These are phyloP conservation scores for human (Homo sapiens) DNA, from an alignment of 2,113 vertebrate genomes.

Conservation along the genomic window DNA sequence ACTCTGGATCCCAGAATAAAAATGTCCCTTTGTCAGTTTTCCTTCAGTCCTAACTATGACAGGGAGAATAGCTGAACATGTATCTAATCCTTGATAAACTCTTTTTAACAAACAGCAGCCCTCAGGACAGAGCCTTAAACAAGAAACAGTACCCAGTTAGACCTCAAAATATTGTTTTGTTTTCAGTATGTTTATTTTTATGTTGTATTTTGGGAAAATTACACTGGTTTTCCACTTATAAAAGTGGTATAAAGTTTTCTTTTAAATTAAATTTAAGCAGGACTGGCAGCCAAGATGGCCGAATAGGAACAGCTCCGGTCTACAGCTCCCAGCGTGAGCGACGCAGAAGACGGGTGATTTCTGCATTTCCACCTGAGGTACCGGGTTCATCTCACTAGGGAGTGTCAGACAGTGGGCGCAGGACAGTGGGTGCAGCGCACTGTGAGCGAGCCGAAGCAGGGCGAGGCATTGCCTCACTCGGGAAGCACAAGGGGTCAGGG, in stretches of 20 bases:
- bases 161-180: neutral
- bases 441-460: too few species aligned
- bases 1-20: neutral
- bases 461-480: too few species aligned
- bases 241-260: neutral
- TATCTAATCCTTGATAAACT: neutral
- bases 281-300: too few species aligned
- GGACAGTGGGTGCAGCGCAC: too few species aligned
- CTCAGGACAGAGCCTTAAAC: neutral
- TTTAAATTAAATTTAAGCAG: slow-evolving; percentile 5
- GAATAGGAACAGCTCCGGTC: too few species aligned
- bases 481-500: too few species aligned
- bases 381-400: too few species aligned
- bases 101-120: neutral
- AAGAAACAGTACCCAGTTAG: neutral
- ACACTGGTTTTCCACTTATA: neutral
- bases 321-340: too few species aligned
- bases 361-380: too few species aligned
- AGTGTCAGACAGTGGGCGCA: too few species aligned
- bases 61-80: neutral
- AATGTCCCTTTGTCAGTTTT: neutral
- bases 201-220: slow-evolving; percentile 5
- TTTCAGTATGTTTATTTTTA: neutral
- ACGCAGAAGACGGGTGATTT: too few species aligned
- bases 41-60: neutral